phyloP scores from a whole-genome alignment of 1,140 invertebrate genomes.

The Orchestia grillus region DNA sequence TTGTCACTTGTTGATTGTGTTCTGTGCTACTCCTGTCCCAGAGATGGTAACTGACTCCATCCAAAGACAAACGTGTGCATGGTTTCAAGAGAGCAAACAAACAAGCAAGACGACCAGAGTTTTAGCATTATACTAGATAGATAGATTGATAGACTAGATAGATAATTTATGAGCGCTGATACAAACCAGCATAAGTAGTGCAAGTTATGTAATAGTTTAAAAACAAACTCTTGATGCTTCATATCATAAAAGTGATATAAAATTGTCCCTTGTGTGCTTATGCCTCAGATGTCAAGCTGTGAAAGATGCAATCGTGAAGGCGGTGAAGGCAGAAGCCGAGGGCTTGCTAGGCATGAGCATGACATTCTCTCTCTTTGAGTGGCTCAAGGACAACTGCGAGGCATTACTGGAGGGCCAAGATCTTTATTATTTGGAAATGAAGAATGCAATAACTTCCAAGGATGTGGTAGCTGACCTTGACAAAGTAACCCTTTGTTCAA shows the following conservation, averaged over 20 bases:
- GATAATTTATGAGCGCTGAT: not conserved
- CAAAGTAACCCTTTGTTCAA: constrained; percentile 58
- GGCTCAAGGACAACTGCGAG: constrained; percentile 77
- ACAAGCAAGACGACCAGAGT: no score
- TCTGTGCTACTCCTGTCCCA: not conserved
- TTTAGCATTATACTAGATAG: no score
- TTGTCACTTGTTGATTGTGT: not conserved
- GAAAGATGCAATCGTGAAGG: constrained; percentile 80
- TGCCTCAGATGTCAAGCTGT: constrained; percentile 47
- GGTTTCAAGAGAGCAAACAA: no score
- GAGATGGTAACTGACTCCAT: not conserved
- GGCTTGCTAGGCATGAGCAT: constrained; percentile 89
- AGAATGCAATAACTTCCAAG: constrained; percentile 28
- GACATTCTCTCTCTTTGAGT: constrained; percentile 95
- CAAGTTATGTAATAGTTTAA: not conserved
- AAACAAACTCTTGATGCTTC: not conserved
- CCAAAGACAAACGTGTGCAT: not conserved
- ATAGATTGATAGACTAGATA: not conserved
- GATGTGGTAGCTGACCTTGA: constrained; percentile 47
- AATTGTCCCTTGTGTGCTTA: not conserved
- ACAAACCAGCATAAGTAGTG: not conserved
- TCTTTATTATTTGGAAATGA: constrained; percentile 10
- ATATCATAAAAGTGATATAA: not conserved
- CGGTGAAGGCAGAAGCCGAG: constrained; percentile 80
- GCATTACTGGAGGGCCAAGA: constrained; percentile 61